Evolutionary conservation across 2,113 vertebrate genomes (phyloP), one percentile per base, ranked within the genome.

Genomic region (Brachypteracias leptosomus): DNA sequence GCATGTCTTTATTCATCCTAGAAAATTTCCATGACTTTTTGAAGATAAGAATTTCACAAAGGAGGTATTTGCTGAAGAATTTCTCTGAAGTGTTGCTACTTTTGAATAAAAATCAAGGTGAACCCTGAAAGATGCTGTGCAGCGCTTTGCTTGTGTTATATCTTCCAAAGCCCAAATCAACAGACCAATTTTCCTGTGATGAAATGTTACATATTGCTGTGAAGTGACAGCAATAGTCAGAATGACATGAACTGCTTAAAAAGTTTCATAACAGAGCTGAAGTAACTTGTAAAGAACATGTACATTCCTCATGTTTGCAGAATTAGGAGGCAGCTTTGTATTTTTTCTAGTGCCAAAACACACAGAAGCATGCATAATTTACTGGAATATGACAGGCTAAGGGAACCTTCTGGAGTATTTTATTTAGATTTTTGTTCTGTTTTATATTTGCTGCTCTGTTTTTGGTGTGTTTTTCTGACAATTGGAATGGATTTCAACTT

Each of bases 391-490:
- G 76, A 66, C 2, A 5, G 89, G 44, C 58, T 63, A 88, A 82
- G 71, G 66, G 24, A 95, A 93, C 33, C 38, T 74, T 94, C 71
- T 91, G 36, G 82, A 68, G 44, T 62, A 86, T 74, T 94, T 93
- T 62, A 62, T 90, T 92, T 92, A 77, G 71, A 47, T 76, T 91
- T 78, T 90, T 93, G 59, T 67, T 93, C 94, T 96, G 91, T 6
- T 88, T 94, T 90, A 49, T 28, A 85, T 88, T 95, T 95, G 78
- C 75, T 93, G 49, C 40, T 90, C 63, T 82, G 51, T 86, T 89
- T 79, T 70, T 35, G 29, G 22, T 87, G 17, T 22, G 17, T 47
- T 33, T 88, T 72, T 88, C 62, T 88, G 81, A 40, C 35, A 85
- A 7, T 36, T 46, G 46, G 24, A 75, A 57, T 63, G 66, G 57